These are phyloP conservation scores for Tauraco erythrolophus DNA, from an alignment of 2,113 vertebrate genomes.

Conservation along the genomic window DNA sequence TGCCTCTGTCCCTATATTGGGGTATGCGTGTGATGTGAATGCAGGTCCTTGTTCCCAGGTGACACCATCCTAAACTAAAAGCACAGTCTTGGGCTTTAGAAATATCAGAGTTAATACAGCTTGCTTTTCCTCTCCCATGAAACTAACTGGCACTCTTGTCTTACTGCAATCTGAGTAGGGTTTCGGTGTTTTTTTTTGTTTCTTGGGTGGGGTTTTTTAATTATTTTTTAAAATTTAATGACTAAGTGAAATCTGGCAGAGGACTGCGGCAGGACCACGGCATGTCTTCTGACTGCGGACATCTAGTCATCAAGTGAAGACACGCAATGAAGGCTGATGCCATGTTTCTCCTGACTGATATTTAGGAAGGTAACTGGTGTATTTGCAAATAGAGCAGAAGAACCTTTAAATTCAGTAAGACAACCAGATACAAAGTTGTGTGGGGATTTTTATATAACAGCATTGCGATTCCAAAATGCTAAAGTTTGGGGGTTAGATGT, in stretches of 20 bases:
- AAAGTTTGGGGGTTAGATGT: too few relatives aligned
- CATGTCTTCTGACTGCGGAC: background rate
- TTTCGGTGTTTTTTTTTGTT: background rate
- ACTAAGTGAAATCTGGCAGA: background rate
- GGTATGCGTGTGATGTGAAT: fast-evolving
- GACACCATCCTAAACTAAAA: background rate
- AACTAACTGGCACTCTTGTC: background rate
- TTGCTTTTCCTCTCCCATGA: background rate
- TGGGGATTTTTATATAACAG: background rate
- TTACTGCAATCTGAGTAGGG: background rate
- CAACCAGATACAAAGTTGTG: background rate
- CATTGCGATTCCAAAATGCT: background rate
- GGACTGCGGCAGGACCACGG: background rate
- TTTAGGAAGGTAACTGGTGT: background rate
- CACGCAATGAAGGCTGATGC: background rate
- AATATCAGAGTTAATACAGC: background rate
- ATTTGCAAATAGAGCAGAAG: background rate
- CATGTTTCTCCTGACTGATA: background rate
- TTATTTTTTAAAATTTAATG: background rate
- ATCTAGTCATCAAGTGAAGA: background rate
- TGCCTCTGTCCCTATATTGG: background rate
- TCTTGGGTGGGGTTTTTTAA: background rate
- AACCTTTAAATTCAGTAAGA: background rate
- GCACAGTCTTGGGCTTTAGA: background rate
- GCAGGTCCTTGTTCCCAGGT: background rate